These are phyloP conservation scores for Cryptomyrus ogoouensis DNA, from an alignment of 2,113 vertebrate species.

Conservation along the genomic window DNA sequence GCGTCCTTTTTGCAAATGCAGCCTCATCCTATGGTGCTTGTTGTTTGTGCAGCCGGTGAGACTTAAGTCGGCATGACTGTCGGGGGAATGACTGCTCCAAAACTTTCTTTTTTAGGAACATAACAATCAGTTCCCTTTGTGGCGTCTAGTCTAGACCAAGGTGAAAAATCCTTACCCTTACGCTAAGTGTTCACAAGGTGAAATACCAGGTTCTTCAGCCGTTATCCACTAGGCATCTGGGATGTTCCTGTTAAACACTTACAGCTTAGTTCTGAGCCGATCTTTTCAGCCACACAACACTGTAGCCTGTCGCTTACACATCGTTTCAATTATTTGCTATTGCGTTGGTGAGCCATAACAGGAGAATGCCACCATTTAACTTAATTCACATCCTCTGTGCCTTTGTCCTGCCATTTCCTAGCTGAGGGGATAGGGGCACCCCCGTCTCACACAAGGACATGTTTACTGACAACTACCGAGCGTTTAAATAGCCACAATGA, in stretches of 20 bases:
- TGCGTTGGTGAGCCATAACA: not conserved
- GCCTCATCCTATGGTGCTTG: not conserved
- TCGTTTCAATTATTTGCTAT: not conserved
- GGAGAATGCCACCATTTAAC: not conserved
- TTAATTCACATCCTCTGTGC: conserved; percentile 13
- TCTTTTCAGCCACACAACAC: not conserved
- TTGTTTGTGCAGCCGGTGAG: not conserved
- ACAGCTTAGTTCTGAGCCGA: not conserved
- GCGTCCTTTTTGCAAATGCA: not conserved
- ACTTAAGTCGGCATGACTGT: not conserved
- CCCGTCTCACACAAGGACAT: not conserved
- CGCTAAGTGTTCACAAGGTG: not conserved
- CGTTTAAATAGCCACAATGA: not conserved
- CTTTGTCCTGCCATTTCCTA: not conserved
- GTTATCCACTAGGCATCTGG: not conserved
- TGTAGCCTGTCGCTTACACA: not conserved
- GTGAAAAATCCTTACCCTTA: not conserved
- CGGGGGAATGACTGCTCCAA: not conserved
- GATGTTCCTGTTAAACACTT: not conserved
- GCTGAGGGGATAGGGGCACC: no score
- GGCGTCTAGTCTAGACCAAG: not conserved
- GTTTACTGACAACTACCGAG: not conserved
- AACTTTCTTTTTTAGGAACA: not conserved
- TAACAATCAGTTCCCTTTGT: not conserved
- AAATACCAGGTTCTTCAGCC: not conserved